Percentiles rank a stretch among this genome's conserved stretches.
These are phyloP conservation scores for Lasioglossum malachurum DNA, from an alignment of 2,888 invertebrate genomes.

Conservation along the genomic window DNA sequence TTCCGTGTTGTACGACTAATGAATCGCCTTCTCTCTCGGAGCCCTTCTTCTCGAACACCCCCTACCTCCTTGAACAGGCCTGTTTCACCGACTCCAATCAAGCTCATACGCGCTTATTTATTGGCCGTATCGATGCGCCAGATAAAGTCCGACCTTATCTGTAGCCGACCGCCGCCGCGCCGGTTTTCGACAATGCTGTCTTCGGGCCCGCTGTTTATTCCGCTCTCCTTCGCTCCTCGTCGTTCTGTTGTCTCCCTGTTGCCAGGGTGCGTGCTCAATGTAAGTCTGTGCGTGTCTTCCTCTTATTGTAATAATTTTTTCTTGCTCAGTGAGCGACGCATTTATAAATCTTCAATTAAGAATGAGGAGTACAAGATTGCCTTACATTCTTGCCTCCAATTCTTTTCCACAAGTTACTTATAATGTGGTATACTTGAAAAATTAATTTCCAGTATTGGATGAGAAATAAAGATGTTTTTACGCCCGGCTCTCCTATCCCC, in stretches of 20 bases:
- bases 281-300: too few species aligned
- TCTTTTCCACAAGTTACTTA: too few species aligned
- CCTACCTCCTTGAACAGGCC: conserved; percentile 39
- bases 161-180: conserved; percentile 22
- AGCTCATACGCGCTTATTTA: conserved; percentile 65
- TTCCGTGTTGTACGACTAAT: conserved; percentile 84
- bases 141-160: conserved; percentile 66
- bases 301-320: too few species aligned
- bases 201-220: conserved; percentile 28
- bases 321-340: too few species aligned
- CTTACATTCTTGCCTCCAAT: too few species aligned
- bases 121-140: conserved; percentile 64
- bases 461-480: conserved; percentile 30
- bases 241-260: background rate
- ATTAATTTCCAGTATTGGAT: background rate
- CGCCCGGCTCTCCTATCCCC: conserved; percentile 3
- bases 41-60: conserved; percentile 57
- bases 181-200: conserved; percentile 55
- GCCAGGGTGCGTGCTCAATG: background rate
- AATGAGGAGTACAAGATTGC: too few species aligned
- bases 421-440: background rate
- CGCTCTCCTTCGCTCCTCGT: background rate
- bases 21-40: conserved; percentile 79
- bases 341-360: too few species aligned
- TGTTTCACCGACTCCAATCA: conserved; percentile 62